A percentile compares a stretch with the other conserved stretches of the same genome.
phyloP scores from a whole-genome alignment of 1,140 invertebrate genomes.

The Aporrectodea caliginosa region DNA sequence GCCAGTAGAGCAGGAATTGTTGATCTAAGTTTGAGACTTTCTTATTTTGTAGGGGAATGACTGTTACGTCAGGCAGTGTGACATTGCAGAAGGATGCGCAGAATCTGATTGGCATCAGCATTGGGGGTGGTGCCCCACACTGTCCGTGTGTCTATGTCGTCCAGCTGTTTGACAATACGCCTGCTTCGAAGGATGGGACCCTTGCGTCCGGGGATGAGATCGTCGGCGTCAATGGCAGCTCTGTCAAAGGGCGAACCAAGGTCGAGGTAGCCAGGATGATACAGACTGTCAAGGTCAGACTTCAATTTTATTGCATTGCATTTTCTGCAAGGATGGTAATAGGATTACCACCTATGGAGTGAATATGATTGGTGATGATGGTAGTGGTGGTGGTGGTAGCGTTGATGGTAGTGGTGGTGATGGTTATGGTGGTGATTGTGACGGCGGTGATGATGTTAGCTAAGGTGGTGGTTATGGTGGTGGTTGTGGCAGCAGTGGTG shows the following conservation, averaged over 20 bases:
- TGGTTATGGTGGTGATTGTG: too few species aligned
- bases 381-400: too few species aligned
- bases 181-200: conserved; percentile 69
- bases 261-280: conserved; percentile 98
- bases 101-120: conserved; percentile 96
- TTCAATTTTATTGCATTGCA: too few species aligned
- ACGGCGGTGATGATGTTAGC: too few species aligned
- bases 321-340: too few species aligned
- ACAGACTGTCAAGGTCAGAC: conserved; percentile 72
- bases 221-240: conserved; percentile 82
- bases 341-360: too few species aligned
- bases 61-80: conserved; percentile 60
- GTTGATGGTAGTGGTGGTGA: too few species aligned
- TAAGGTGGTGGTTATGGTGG: too few species aligned
- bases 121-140: conserved; percentile 84
- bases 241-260: conserved; percentile 94
- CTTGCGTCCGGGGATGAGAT: conserved; percentile 94
- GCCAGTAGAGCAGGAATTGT: too few species aligned
- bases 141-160: conserved; percentile 98
- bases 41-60: conserved; percentile 20
- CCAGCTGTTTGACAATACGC: conserved; percentile 95
- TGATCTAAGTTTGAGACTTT: too few species aligned
- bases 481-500: too few species aligned
- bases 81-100: conserved; percentile 85
- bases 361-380: too few species aligned